Conservation (phyloP, 2,797 vertebrate species). For the Enteromius unitaeniatus region DNA sequence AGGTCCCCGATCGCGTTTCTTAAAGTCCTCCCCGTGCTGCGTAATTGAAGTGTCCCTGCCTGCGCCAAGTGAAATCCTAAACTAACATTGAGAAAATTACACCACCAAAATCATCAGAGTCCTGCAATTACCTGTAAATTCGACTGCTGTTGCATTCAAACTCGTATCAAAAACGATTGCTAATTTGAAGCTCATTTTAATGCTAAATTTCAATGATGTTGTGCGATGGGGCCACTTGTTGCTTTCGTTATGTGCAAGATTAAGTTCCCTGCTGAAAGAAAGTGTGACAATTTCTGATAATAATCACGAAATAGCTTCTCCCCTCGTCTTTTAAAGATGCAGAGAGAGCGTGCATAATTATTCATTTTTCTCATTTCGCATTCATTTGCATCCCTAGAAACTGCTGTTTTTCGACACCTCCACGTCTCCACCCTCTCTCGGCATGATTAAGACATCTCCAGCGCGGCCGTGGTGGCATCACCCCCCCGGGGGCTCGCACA, state of each 20-base stretch:
- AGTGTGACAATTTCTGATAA: conserved; percentile 13
- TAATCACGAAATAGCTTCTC: conserved; percentile 19
- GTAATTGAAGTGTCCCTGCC: not conserved
- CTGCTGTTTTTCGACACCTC: conserved; percentile 1
- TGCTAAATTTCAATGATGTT: not conserved
- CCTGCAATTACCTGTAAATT: conserved; percentile 2
- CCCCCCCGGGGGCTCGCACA: conserved; percentile 49
- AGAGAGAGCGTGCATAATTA: conserved; percentile 26
- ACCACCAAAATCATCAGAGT: not conserved
- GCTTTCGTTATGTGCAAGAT: not conserved
- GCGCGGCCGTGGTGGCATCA: not conserved
- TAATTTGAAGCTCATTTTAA: conserved; percentile 26
- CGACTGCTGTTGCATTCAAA: not conserved
- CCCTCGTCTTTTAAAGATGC: not conserved
- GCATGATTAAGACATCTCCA: conserved; percentile 53
- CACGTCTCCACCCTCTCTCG: conserved; percentile 1
- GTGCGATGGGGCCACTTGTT: not conserved
- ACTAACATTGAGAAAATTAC: conserved; percentile 5
- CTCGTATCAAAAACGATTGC: not conserved
- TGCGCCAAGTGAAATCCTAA: not conserved
- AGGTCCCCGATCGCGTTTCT: not conserved
- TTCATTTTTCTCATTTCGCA: conserved; percentile 20
- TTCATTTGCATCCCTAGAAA: conserved; percentile 28
- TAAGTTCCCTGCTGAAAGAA: conserved; percentile 17
- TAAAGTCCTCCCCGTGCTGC: not conserved